Evolutionary conservation across 2,797 vertebrate species (phyloP).

Genomic region (Danio aesculapii): DNA sequence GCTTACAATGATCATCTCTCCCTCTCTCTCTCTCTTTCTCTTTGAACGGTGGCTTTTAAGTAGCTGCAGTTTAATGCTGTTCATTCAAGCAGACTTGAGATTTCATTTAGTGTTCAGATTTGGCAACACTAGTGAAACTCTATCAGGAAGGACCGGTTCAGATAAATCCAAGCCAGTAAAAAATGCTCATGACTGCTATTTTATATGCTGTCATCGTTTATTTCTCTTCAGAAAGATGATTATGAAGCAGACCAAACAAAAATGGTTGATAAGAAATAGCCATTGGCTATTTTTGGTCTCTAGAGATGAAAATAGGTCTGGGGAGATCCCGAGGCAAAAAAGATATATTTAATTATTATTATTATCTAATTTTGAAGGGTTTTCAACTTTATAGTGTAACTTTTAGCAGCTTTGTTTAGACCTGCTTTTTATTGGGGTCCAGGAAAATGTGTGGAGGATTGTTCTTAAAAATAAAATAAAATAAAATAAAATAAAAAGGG

Average conservation of each 20-base stretch:
- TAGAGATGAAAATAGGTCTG: not conserved
- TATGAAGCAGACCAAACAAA: not conserved
- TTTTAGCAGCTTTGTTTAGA: not conserved
- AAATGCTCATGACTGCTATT: not conserved
- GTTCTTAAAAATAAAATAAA: no score
- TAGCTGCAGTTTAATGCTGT: slow-evolving; percentile 6
- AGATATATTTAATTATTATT: not conserved
- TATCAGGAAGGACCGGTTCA: not conserved
- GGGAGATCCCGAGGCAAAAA: not conserved
- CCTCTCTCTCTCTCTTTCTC: not conserved
- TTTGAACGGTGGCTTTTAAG: slow-evolving; percentile 3
- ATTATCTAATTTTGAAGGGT: not conserved
- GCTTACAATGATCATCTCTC: not conserved
- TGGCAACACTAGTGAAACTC: not conserved
- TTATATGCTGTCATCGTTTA: not conserved
- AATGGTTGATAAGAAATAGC: not conserved
- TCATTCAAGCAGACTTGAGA: slow-evolving; percentile 6
- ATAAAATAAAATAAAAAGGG: no score
- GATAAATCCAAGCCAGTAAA: not conserved
- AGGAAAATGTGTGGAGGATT: no score
- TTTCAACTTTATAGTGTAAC: not conserved
- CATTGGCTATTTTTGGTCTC: not conserved
- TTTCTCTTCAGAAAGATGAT: not conserved
- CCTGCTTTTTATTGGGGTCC: no score
- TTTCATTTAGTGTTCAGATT: not conserved